phyloP scores from a whole-genome alignment of 2,797 vertebrate species.

The Lemur catta region DNA sequence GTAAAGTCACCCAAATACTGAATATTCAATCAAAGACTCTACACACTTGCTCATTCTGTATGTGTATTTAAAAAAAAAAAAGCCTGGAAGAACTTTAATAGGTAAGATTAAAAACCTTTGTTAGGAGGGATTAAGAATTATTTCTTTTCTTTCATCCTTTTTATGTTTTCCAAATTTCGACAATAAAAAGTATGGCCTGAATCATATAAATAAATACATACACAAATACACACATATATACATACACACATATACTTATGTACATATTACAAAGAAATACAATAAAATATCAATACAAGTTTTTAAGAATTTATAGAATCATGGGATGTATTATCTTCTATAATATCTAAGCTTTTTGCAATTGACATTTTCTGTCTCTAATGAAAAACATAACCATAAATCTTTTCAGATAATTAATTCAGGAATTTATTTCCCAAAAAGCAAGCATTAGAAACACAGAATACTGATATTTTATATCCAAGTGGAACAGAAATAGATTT shows the following conservation, averaged over 20 bases:
- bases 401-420: neutral
- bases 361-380: neutral
- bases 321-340: neutral
- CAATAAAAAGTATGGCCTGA: neutral
- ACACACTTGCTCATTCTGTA: neutral
- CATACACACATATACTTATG: neutral
- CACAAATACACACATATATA: neutral
- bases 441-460: neutral
- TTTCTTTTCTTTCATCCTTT: neutral
- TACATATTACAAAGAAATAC: neutral
- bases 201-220: neutral
- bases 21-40: neutral
- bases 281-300: neutral
- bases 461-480: neutral
- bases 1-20: neutral
- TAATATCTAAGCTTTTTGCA: neutral
- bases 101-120: neutral
- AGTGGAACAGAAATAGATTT: neutral
- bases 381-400: neutral
- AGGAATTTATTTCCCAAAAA: neutral
- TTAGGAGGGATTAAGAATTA: neutral
- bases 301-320: neutral
- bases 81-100: neutral
- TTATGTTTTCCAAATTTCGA: neutral
- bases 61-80: neutral